phyloP scores from a whole-genome alignment of 1,140 invertebrate species.

The Lepidurus arcticus region DNA sequence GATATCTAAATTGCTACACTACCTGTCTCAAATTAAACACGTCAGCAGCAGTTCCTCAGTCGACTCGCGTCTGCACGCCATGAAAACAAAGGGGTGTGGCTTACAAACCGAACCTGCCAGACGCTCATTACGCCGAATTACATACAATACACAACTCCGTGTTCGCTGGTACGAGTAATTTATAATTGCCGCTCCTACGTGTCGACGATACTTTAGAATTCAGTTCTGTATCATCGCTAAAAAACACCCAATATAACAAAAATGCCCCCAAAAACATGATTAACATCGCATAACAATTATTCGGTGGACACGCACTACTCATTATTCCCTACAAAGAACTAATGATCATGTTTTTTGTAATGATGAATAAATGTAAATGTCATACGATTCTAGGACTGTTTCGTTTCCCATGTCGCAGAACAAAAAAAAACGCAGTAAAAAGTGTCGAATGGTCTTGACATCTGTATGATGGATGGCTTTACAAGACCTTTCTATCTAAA shows the following conservation, averaged over 20 bases:
- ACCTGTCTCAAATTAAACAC: not conserved
- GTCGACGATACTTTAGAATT: not conserved
- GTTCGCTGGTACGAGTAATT: not conserved
- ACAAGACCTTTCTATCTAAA: not conserved
- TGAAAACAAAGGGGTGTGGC: not conserved
- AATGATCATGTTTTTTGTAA: no score
- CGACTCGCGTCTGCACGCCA: slow-evolving; percentile 1
- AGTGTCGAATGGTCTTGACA: not conserved
- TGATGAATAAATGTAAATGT: not conserved
- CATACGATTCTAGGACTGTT: not conserved
- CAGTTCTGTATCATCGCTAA: not conserved
- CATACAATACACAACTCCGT: not conserved
- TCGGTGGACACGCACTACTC: no score
- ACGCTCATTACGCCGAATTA: not conserved
- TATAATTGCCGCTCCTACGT: no score
- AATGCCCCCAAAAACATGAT: no score
- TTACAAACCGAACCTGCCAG: not conserved
- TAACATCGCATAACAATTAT: no score
- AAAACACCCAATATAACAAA: no score
- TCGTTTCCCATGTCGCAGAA: not conserved
- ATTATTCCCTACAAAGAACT: no score
- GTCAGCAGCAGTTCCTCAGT: not conserved
- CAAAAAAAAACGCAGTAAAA: not conserved
- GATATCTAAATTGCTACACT: not conserved
- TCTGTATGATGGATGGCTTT: slow-evolving; percentile 10